A percentile compares a stretch with the other conserved stretches of the same genome.
These are phyloP conservation scores for Xenopus borealis DNA, from an alignment of 2,113 vertebrate species.

Conservation along the genomic window DNA sequence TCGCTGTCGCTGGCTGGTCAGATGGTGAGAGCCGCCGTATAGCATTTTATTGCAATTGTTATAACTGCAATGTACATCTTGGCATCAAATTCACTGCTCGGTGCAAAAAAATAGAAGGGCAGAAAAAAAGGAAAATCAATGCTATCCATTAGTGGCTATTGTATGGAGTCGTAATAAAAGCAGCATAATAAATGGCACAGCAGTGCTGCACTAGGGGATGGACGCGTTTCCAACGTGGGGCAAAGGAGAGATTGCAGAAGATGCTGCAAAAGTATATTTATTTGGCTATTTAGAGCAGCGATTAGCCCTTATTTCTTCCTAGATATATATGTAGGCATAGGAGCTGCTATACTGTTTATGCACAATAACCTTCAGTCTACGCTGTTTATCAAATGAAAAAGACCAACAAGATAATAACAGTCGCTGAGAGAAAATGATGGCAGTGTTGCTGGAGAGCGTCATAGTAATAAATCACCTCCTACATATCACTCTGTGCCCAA, in stretches of 20 bases:
- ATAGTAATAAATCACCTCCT: not conserved
- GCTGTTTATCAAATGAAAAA: not conserved
- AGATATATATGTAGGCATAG: not conserved
- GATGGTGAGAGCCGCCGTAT: not conserved
- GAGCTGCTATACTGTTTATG: not conserved
- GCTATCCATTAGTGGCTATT: constrained; percentile 27
- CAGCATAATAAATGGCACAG: not conserved
- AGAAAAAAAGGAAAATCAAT: constrained; percentile 11
- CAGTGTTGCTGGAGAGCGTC: not conserved
- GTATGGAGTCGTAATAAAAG: constrained; percentile 3
- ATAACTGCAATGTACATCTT: constrained; percentile 8
- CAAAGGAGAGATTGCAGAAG: too few species aligned
- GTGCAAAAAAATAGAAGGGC: not conserved
- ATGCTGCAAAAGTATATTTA: not conserved
- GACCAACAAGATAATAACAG: not conserved
- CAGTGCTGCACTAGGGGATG: not conserved
- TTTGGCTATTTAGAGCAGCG: not conserved
- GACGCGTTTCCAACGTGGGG: not conserved
- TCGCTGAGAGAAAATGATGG: not conserved
- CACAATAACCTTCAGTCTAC: not conserved
- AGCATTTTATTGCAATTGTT: constrained; percentile 17
- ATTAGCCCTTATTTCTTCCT: not conserved
- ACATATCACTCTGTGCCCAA: not conserved
- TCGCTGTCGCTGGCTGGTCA: too few species aligned
- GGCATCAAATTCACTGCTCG: constrained; percentile 15